phyloP scores from a whole-genome alignment of 1,140 invertebrate genomes.

The Papilio polyxenes region DNA sequence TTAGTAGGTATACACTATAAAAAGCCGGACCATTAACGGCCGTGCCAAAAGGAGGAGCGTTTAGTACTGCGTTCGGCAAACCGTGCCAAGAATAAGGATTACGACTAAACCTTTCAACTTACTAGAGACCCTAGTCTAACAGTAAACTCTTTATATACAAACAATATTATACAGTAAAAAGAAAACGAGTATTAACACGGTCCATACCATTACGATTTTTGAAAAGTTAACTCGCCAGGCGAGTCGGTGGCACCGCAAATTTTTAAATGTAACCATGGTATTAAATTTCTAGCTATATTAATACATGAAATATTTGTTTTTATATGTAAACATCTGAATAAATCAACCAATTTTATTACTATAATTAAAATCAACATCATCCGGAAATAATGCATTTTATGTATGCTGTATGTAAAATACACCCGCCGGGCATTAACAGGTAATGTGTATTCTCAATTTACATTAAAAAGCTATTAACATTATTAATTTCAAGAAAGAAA shows the following conservation, averaged over 20 bases:
- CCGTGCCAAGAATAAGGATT: constrained; percentile 19
- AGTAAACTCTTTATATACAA: constrained; percentile 8
- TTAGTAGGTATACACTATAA: constrained; percentile 21
- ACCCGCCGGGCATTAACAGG: not conserved
- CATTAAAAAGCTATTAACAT: not conserved
- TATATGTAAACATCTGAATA: not conserved
- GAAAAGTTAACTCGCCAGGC: not conserved
- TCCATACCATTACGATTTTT: not conserved
- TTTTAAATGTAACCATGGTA: not conserved
- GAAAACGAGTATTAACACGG: not conserved
- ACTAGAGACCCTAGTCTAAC: constrained; percentile 3
- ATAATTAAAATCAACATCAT: not conserved
- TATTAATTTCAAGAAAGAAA: not conserved
- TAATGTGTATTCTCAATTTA: not conserved
- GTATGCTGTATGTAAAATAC: not conserved
- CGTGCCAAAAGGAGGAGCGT: constrained; percentile 30
- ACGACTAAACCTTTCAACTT: constrained; percentile 27
- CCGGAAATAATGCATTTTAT: constrained; percentile 1
- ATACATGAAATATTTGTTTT: not conserved
- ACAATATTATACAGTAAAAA: not conserved
- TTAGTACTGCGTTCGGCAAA: constrained; percentile 24
- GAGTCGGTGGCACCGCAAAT: not conserved
- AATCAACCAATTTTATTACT: not conserved
- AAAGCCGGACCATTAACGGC: constrained; percentile 17
- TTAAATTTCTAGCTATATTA: not conserved